Evolutionary conservation across 2,113 vertebrate genomes (phyloP).

Genomic region (Scopus umbretta): DNA sequence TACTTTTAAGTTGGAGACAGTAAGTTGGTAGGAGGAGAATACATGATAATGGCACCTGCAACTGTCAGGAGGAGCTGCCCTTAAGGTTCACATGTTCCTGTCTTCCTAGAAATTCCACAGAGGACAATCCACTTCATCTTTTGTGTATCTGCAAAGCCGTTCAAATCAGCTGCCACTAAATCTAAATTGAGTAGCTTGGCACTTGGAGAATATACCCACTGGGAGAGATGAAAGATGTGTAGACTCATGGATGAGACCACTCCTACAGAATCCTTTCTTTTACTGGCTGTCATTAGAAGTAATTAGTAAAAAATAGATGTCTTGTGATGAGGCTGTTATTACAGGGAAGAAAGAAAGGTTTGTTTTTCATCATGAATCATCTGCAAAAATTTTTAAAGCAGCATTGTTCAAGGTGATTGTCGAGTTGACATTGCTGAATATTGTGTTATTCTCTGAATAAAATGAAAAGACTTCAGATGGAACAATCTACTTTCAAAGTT

Average conservation of each 20-base stretch:
- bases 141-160: neutral
- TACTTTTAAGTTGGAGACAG: neutral
- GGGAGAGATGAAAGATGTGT: neutral
- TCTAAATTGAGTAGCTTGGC: neutral
- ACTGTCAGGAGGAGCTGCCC: neutral
- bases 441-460: neutral
- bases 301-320: neutral
- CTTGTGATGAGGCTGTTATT: conserved; percentile 14
- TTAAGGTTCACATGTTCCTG: neutral
- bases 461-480: neutral
- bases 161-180: neutral
- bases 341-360: neutral
- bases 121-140: neutral
- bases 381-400: neutral
- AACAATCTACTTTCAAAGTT: neutral
- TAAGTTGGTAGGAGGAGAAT: neutral
- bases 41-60: neutral
- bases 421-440: neutral
- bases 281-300: neutral
- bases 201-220: neutral
- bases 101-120: neutral
- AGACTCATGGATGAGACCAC: neutral
- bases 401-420: neutral
- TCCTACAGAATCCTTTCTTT: conserved; percentile 15
- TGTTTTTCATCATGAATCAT: conserved; percentile 36